Percentiles rank a stretch among this genome's conserved stretches.
These are phyloP conservation scores for Mallotus villosus DNA, from an alignment of 2,797 vertebrate species.

Conservation along the genomic window DNA sequence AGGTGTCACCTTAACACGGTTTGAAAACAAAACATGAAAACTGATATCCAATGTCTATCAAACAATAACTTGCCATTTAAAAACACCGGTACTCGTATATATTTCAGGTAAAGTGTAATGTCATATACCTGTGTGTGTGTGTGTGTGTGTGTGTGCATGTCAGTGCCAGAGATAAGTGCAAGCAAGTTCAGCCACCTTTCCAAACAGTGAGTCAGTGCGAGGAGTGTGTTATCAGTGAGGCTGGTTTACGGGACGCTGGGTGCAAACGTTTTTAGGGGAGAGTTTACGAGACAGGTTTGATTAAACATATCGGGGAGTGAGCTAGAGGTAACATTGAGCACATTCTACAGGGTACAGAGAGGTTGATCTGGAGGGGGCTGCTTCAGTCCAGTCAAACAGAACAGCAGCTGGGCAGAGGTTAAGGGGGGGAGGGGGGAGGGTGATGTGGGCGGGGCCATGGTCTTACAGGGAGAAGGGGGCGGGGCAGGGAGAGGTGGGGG, in stretches of 20 bases:
- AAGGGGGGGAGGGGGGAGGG: slow-evolving; percentile 56
- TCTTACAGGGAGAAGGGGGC: slow-evolving; percentile 30
- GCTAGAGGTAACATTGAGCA: slow-evolving; percentile 53
- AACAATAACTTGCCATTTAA: background rate
- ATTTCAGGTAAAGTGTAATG: background rate
- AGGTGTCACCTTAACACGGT: too few relatives aligned
- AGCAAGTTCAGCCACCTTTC: slow-evolving; percentile 28
- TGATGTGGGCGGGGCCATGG: slow-evolving; percentile 47
- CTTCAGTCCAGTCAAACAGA: slow-evolving; percentile 60
- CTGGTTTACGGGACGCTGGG: slow-evolving; percentile 56
- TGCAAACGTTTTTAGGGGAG: slow-evolving; percentile 58
- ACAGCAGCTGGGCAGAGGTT: slow-evolving; percentile 66
- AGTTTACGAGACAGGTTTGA: slow-evolving; percentile 47
- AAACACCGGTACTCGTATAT: background rate
- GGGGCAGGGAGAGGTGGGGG: too few relatives aligned
- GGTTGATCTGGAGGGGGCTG: slow-evolving; percentile 55
- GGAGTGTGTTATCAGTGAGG: slow-evolving; percentile 51
- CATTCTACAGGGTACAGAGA: slow-evolving; percentile 53
- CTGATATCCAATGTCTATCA: too few relatives aligned
- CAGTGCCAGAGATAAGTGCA: slow-evolving; percentile 18
- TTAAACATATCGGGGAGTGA: slow-evolving; percentile 66
- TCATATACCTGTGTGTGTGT: background rate
- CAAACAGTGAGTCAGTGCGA: slow-evolving; percentile 36
- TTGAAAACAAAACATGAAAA: too few relatives aligned
- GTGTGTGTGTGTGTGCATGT: background rate